These are phyloP conservation scores for Notothenia coriiceps DNA, from an alignment of 2,113 vertebrate genomes.

Conservation along the genomic window DNA sequence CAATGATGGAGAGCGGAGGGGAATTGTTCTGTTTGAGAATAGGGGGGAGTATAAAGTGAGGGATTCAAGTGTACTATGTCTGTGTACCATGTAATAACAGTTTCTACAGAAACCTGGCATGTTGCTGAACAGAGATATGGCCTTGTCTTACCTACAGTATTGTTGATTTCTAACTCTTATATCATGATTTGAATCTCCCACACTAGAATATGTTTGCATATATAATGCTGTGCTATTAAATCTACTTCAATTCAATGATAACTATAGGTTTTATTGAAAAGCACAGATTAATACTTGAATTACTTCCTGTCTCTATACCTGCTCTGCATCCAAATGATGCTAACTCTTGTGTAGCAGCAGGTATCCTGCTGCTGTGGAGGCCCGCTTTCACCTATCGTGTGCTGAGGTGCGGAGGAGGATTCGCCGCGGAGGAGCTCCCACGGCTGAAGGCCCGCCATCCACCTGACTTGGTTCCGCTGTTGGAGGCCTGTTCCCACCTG, in stretches of 20 bases:
- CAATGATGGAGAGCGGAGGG: constrained; percentile 26
- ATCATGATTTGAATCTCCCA: neutral
- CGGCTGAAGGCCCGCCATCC: no score
- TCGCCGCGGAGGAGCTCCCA: no score
- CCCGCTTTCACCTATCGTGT: no score
- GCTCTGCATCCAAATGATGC: constrained; percentile 21
- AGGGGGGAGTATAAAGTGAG: neutral
- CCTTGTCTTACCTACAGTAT: neutral
- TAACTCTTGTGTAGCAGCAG: constrained; percentile 1
- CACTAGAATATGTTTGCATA: neutral
- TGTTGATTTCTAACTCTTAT: neutral
- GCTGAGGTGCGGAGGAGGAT: no score
- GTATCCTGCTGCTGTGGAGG: no score
- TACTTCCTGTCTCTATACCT: neutral
- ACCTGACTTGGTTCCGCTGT: no score
- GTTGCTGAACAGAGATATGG: neutral
- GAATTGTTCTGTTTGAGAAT: constrained; percentile 11
- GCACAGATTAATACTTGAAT: neutral
- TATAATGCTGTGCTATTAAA: neutral
- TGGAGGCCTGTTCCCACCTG: no score
- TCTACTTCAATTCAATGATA: neutral
- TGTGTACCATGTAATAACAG: neutral
- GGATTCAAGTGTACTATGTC: neutral
- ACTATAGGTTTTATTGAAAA: neutral
- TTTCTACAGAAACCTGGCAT: neutral